phyloP scores from a whole-genome alignment of 1,140 invertebrate genomes.

The Mycetomoellerius zeteki region DNA sequence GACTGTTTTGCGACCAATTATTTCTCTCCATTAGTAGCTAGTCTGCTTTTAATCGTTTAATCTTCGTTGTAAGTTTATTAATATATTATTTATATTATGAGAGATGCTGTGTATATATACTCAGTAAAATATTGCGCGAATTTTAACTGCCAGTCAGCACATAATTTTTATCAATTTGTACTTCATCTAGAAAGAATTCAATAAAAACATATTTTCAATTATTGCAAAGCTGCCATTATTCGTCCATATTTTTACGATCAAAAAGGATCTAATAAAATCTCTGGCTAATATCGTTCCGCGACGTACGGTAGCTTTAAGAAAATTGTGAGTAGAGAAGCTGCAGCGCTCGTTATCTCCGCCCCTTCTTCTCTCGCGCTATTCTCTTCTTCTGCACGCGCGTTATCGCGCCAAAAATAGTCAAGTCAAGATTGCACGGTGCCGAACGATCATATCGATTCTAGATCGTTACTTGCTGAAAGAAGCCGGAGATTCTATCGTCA shows the following conservation, averaged over 20 bases:
- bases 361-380: not conserved
- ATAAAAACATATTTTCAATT: conserved; percentile 3
- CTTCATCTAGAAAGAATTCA: conserved; percentile 3
- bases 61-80: not conserved
- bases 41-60: conserved; percentile 2
- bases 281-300: conserved; percentile 17
- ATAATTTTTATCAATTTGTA: not conserved
- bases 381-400: not conserved
- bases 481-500: conserved; percentile 63
- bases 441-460: conserved; percentile 52
- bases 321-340: conserved; percentile 14
- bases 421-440: conserved; percentile 30
- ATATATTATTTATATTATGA: not conserved
- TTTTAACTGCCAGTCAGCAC: not conserved
- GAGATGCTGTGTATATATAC: too few species aligned
- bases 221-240: not conserved
- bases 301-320: conserved; percentile 20
- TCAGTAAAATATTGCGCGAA: not conserved
- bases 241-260: conserved; percentile 6
- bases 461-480: conserved; percentile 60
- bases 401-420: conserved; percentile 35
- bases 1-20: conserved; percentile 36
- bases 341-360: conserved; percentile 30
- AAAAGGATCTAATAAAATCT: conserved; percentile 6
- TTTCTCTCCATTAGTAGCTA: conserved; percentile 43